Evolutionary conservation across 1,140 invertebrate species (phyloP), one percentile per base, ranked within the genome.

Genomic region (Euura saliciscinereae): DNA sequence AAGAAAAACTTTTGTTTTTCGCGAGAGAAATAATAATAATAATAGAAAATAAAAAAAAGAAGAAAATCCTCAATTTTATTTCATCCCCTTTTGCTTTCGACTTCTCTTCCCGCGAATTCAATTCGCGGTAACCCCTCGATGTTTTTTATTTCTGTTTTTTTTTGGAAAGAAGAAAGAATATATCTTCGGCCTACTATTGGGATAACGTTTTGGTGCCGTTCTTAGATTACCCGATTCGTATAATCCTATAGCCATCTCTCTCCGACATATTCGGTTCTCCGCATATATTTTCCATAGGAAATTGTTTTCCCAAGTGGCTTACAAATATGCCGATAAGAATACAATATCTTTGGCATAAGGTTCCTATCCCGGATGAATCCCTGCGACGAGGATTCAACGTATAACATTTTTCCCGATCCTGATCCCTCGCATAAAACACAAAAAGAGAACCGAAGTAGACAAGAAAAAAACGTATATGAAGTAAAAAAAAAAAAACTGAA

Each of bases 301-400:
- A 79, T 79, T 79, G 78, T 79, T 76, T 79, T 74, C 69, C 78
- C 74, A 77, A 79, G 78, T 79, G 74, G 78, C 76, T 79, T 78
- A 79, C 78, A 79, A 79, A 79, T 78, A 79, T 79, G 43, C 46
- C 69, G 69, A 70, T 70, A 70, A 45, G 45, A 66, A 76, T 72
- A 59, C 51, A 59, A 59, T 59, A 59, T 59, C 51, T n/a, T n/a
- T n/a, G 51, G 51, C 51, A 59, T 59, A 59, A 59, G 51, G 51
- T 59, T 59, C 51, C 28, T 28, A 28, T 28, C 28, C 8, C 51
- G 8, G 3, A n/a, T 4, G 51, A 59, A 59, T 59, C 51, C 51
- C 51, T 59, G 10, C 28, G 28, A 28, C 28, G 28, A 28, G 13
- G 51, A 59, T 59, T 59, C 51, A 11, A 8, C 13, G 28, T 59